These are phyloP conservation scores for Papilio protenor DNA, from an alignment of 2,888 invertebrate genomes.

Conservation along the genomic window DNA sequence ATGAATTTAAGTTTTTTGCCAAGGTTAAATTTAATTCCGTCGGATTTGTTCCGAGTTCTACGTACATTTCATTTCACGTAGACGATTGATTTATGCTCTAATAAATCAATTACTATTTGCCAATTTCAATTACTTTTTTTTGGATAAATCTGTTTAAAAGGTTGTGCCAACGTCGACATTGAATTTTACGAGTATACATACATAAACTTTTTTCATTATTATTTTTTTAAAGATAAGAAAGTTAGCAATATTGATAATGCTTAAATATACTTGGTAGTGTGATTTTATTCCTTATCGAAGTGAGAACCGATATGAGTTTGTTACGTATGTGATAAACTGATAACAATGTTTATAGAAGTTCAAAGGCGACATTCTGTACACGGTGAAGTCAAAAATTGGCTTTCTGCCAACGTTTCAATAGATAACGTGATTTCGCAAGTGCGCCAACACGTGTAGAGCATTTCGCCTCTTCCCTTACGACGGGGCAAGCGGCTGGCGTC, in stretches of 20 bases:
- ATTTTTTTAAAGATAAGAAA: neutral
- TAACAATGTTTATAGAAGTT: neutral
- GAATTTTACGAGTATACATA: neutral
- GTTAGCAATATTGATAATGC: neutral
- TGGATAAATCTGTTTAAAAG: neutral
- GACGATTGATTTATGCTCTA: slow-evolving; percentile 1
- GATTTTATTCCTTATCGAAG: neutral
- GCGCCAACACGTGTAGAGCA: slow-evolving; percentile 26
- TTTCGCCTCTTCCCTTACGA: slow-evolving; percentile 4
- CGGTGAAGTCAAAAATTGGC: slow-evolving; percentile 28
- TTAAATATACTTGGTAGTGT: neutral
- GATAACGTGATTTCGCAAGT: slow-evolving; percentile 32
- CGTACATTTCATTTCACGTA: neutral
- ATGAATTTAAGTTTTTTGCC: slow-evolving; percentile 31
- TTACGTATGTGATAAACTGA: neutral
- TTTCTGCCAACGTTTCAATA: slow-evolving; percentile 31
- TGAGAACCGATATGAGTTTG: neutral
- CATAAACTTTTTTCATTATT: neutral
- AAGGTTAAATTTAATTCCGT: slow-evolving; percentile 23
- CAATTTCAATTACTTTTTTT: neutral
- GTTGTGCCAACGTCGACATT: neutral
- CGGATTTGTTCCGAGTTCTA: slow-evolving; percentile 14
- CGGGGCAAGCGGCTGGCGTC: neutral
- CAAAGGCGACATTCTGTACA: slow-evolving; percentile 14
- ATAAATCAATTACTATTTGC: slow-evolving; percentile 2